A percentile compares a stretch with the other conserved stretches of the same genome.
phyloP scores from a whole-genome alignment of 2,888 invertebrate species.

The Tetrapedia diversipes region DNA sequence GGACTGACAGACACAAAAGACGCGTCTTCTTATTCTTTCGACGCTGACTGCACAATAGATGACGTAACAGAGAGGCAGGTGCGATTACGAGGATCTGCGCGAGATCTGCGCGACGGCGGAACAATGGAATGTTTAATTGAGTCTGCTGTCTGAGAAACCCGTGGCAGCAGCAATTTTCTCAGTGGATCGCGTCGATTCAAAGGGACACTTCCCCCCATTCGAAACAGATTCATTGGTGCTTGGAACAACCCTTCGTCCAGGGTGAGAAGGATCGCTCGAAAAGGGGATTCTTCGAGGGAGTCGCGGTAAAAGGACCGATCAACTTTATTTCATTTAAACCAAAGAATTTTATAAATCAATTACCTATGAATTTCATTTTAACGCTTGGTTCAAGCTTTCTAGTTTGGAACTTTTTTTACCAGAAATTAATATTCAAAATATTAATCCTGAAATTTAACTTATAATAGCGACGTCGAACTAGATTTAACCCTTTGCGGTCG shows the following conservation, averaged over 20 bases:
- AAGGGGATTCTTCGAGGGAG: no score
- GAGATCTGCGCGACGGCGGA: constrained; percentile 14
- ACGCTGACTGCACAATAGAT: constrained; percentile 23
- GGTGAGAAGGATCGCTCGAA: neutral
- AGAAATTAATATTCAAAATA: no score
- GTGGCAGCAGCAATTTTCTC: constrained; percentile 25
- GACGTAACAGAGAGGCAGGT: constrained; percentile 37
- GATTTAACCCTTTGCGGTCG: no score
- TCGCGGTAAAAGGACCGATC: neutral
- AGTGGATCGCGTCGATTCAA: constrained; percentile 20
- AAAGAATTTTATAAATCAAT: no score
- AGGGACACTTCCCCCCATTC: neutral
- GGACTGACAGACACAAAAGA: no score
- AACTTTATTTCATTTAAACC: no score
- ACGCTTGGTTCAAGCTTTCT: no score
- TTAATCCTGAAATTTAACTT: no score
- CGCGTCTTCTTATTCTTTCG: constrained; percentile 4
- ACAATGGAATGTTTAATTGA: constrained; percentile 48
- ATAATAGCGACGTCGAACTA: no score
- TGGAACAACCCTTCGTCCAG: neutral
- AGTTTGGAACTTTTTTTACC: no score
- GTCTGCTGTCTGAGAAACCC: constrained; percentile 41
- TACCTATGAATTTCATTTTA: no score
- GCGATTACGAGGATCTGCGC: constrained; percentile 34
- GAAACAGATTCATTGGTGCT: constrained; percentile 5